Percentiles rank a stretch among this genome's conserved stretches.
Conservation (phyloP, 1,140 invertebrate genomes). For the Pachyrhynchus sulphureomaculatus region DNA sequence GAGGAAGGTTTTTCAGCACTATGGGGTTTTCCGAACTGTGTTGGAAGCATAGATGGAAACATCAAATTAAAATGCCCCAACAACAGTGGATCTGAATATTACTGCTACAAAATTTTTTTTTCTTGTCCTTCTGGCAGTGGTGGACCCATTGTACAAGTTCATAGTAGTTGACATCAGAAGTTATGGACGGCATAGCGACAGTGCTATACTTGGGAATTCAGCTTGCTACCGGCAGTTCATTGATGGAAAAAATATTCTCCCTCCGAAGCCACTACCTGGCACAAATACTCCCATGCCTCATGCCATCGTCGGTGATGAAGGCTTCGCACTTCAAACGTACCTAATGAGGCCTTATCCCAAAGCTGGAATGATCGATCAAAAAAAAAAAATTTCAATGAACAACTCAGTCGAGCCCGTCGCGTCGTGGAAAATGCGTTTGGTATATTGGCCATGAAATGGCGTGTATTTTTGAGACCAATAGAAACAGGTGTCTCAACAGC, state of each 20-base stretch:
- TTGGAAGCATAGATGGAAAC: constrained; percentile 53
- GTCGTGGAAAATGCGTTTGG: too few species aligned
- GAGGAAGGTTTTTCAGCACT: constrained; percentile 17
- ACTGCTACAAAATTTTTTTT: constrained; percentile 52
- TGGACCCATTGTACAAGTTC: constrained; percentile 53
- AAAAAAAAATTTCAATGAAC: too few species aligned
- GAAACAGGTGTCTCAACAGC: too few species aligned
- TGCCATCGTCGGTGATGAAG: constrained; percentile 51
- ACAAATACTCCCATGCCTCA: constrained; percentile 39
- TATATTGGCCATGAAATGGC: too few species aligned
- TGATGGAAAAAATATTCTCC: constrained; percentile 34
- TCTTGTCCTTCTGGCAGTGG: constrained; percentile 51
- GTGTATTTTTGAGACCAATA: too few species aligned
- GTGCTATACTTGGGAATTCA: constrained; percentile 42
- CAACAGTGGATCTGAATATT: constrained; percentile 48
- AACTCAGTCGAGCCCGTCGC: too few species aligned
- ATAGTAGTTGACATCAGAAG: constrained; percentile 50
- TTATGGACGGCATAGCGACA: constrained; percentile 49
- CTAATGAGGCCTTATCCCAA: constrained; percentile 42
- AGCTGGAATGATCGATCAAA: constrained; percentile 4
- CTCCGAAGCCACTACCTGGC: constrained; percentile 32
- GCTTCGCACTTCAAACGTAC: constrained; percentile 47
- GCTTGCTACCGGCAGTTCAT: constrained; percentile 39
- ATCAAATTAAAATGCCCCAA: constrained; percentile 48
- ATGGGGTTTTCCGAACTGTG: constrained; percentile 48